Conservation (phyloP, 2,113 vertebrate species). For the Glaucomys volans region DNA sequence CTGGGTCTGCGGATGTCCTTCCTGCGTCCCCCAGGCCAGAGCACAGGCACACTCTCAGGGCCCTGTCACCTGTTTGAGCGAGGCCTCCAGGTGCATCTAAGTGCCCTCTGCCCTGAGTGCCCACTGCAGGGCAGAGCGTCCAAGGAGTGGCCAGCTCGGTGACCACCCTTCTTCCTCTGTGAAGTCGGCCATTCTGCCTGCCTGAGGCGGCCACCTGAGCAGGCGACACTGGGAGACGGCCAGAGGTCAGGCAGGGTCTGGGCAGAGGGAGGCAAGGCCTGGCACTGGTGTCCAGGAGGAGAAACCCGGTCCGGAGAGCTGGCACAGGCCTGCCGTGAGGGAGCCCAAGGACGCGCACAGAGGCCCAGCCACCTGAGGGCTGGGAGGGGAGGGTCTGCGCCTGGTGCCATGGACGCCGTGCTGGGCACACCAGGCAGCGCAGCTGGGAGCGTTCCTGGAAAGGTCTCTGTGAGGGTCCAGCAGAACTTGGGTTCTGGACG, state of each 20-base stretch:
- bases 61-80: no score
- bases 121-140: neutral
- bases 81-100: rapidly evolving
- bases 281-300: rapidly evolving
- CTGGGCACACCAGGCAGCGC: no score
- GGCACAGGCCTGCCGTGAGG: neutral
- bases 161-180: no score
- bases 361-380: no score
- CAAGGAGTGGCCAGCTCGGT: rapidly evolving
- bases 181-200: neutral
- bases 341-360: neutral
- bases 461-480: no score
- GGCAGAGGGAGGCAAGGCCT: neutral
- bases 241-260: neutral
- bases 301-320: neutral
- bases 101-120: neutral
- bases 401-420: no score
- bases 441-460: no score
- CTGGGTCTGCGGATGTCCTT: neutral
- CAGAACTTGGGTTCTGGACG: no score
- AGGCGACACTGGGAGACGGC: neutral
- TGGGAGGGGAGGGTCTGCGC: no score
- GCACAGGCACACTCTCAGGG: no score
- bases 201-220: neutral
- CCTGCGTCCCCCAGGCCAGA: neutral